Base-by-base conservation (phyloP, 1,140 invertebrate genomes). In the Drosophila teissieri region DNA sequence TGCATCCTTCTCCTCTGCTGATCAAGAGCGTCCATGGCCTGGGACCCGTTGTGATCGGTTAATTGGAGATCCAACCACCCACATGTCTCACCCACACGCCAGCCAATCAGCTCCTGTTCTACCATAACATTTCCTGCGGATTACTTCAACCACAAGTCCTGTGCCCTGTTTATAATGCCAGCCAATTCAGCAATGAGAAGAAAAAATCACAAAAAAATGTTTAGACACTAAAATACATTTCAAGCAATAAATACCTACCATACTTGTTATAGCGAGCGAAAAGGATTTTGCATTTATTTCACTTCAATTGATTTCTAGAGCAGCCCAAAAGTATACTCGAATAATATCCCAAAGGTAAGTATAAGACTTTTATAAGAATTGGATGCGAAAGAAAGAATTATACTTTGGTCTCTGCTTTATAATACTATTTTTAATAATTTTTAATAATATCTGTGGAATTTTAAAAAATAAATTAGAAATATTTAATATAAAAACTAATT, bases 241-340 rank as follows among this genome's bases (percentile, higher is more conserved):
- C 81, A 80, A 86, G 78, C 82, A 85, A 85, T 82, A 85, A 88
- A 85, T 78, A 61, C 70, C 68, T 77, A 72, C 72, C 53, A 58
- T 83, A 80, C 70, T 61, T 72, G 72, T 74, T 53, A 51, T 73
- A 77, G 73, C 73, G 73, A 84, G 58, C 54, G 53, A 79, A 68
- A 64, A 40, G 5, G 4, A 46, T 49, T 63, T 60, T 17, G 14
- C 17, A 55, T 67, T 19, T 2, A 17, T 39, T 2, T 19, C 11
- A 39, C 12, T 15, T 14, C 2, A 7, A 14, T 11, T 4, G n/a
- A 22, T 34, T 12, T 40, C 22, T 1, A 0, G 0, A 7, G 1
- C 31, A 15, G 75, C 76, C 79, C 1, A 8, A 77, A 89, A 83
- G 63, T 73, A 63, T 24, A 67, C 76, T 67, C 6, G n/a, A 36